Evolutionary conservation across 2,113 vertebrate genomes (phyloP).

Genomic region (Rhynchomys soricoides): DNA sequence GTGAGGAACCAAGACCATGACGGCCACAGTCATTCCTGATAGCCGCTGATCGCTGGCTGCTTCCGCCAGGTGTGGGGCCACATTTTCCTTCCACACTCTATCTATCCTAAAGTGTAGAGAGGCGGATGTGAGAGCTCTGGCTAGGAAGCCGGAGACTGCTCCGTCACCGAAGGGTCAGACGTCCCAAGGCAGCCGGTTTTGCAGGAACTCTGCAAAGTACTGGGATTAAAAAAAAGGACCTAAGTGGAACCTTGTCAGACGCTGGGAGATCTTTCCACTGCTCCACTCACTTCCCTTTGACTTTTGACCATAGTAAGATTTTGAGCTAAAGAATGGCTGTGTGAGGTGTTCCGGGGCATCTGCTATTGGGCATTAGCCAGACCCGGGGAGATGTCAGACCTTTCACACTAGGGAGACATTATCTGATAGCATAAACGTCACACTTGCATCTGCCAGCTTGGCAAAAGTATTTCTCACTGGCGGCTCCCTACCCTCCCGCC

Average conservation of each 20-base stretch:
- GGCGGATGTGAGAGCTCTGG: neutral
- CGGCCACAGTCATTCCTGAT: neutral
- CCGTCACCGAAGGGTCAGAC: neutral
- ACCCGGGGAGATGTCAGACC: neutral
- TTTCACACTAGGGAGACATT: neutral
- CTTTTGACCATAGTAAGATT: neutral
- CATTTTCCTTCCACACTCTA: neutral
- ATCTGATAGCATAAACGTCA: neutral
- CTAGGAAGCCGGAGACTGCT: rapidly evolving
- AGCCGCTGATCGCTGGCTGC: neutral
- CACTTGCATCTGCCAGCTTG: neutral
- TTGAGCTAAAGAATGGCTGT: neutral
- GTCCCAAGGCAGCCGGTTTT: neutral
- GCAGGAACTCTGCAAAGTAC: neutral
- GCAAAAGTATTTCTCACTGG: neutral
- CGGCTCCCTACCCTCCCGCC: neutral
- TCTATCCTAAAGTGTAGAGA: neutral
- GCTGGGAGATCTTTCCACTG: neutral
- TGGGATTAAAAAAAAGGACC: neutral
- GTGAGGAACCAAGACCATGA: neutral
- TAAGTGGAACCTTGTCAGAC: neutral
- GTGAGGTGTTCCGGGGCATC: neutral
- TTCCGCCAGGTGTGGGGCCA: no score
- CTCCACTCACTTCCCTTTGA: neutral
- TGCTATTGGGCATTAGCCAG: neutral